Conservation (phyloP, 2,888 invertebrate genomes). For the Teinopalpus imperialis region DNA sequence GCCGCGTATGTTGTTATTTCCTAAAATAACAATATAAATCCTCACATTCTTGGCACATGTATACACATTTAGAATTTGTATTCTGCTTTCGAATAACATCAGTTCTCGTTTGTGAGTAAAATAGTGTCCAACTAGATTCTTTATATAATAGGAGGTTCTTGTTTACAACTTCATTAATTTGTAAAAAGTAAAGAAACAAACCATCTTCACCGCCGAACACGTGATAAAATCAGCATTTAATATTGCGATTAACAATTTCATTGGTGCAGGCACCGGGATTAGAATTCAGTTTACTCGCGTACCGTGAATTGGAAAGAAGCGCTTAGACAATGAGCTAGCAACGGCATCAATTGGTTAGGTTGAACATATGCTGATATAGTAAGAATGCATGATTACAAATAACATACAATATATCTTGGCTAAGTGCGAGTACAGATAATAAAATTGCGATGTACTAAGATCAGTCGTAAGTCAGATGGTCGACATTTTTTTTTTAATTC, state of each 20-base stretch:
- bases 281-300: too few relatives aligned
- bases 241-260: too few relatives aligned
- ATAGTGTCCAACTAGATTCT: constrained; percentile 23
- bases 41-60: constrained; percentile 3
- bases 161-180: constrained; percentile 25
- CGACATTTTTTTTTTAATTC: constrained; percentile 10
- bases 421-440: too few relatives aligned
- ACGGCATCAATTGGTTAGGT: constrained; percentile 25
- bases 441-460: too few relatives aligned
- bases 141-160: constrained; percentile 24
- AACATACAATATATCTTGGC: background rate
- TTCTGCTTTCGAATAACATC: constrained; percentile 16
- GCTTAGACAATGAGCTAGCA: too few relatives aligned
- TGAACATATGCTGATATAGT: constrained; percentile 14
- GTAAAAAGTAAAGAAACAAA: too few relatives aligned
- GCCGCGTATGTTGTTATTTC: constrained; percentile 15
- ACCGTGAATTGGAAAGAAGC: too few relatives aligned
- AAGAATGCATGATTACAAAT: constrained; percentile 10
- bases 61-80: constrained; percentile 12
- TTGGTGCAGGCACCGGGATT: too few relatives aligned
- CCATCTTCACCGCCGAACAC: too few relatives aligned
- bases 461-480: too few relatives aligned
- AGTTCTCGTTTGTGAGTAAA: constrained; percentile 14
- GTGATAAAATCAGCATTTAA: too few relatives aligned
- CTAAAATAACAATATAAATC: constrained; percentile 19